Percentiles rank a stretch among this genome's conserved stretches.
Conservation (phyloP, 1,140 invertebrate species). For the Branchinecta lindahli region DNA sequence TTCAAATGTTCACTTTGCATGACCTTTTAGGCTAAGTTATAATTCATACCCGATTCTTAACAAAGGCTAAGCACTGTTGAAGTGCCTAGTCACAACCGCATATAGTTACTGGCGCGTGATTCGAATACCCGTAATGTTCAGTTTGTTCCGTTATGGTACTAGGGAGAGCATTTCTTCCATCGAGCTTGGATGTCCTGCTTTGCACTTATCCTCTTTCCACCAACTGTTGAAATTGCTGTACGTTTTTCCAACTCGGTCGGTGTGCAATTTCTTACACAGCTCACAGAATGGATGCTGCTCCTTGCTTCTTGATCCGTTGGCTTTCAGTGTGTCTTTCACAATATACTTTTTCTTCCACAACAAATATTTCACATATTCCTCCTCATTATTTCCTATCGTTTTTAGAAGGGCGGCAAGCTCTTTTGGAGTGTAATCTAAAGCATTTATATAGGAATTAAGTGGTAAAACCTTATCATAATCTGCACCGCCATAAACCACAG, state of each 20-base stretch:
- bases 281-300: slow-evolving; percentile 14
- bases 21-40: too few species aligned
- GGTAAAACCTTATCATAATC: slow-evolving; percentile 26
- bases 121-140: too few species aligned
- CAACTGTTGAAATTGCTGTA: neutral
- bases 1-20: too few species aligned
- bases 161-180: too few species aligned
- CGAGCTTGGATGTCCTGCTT: too few species aligned
- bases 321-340: slow-evolving; percentile 14
- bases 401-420: slow-evolving; percentile 22
- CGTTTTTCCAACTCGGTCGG: neutral
- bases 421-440: slow-evolving; percentile 18
- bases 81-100: too few species aligned
- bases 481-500: slow-evolving; percentile 24
- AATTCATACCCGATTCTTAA: too few species aligned
- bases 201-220: neutral
- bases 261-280: slow-evolving; percentile 15
- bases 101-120: too few species aligned
- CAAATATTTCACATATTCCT: slow-evolving; percentile 30
- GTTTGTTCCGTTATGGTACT: too few species aligned
- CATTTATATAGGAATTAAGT: slow-evolving; percentile 31
- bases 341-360: slow-evolving; percentile 29
- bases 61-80: too few species aligned
- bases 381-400: slow-evolving; percentile 22
- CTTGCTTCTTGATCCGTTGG: neutral